Base-by-base conservation (phyloP, 2,113 vertebrate genomes). In the Polyodon spathula region DNA sequence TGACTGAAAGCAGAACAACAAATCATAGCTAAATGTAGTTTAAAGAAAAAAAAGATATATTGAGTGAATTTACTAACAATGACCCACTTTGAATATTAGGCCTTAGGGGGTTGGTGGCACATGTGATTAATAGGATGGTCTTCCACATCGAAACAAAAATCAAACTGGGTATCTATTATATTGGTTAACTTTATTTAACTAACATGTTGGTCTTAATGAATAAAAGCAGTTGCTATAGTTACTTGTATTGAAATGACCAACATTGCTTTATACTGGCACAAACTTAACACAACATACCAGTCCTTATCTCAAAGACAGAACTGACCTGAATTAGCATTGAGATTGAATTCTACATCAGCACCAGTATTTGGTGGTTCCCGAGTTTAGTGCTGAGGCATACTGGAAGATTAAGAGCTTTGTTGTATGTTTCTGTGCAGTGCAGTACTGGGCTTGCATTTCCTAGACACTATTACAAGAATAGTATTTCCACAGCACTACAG, bases 261-360 rank as follows among this genome's bases (percentile, higher is more conserved):
- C 70, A 66, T 59, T 74, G 70, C 66, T 57, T 51, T 73, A 72
- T 76, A 73, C 59, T 62, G 72, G 68, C 61, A 40, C 56, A 62
- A 68, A 64, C 50, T 63, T 6, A 1, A 56, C 52, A 67, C 4
- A 68, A 67, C 56, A 15, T 56, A 58, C 61, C 59, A 38, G n/a
- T 63, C 63, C 61, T 64, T 63, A 44, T 54, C 37, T 54, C 8
- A 54, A 54, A 7, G 37, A 6, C 2, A 54, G 58, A 60, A 38
- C 6, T 38, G 44, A 40, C 8, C 10, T 52, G 14, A 58, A 78
- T 78, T 71, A 69, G 64, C 70, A 69, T 75, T 62, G 65, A 76
- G 59, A 73, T 66, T 66, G 70, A 64, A 71, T 66, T 58, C 53
- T 46, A 14, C 60, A 39, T n/a, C 51, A 7, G 38, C 15, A 60